Evolutionary conservation across 2,888 invertebrate genomes (phyloP).

Genomic region (Thereva nobilitata): DNA sequence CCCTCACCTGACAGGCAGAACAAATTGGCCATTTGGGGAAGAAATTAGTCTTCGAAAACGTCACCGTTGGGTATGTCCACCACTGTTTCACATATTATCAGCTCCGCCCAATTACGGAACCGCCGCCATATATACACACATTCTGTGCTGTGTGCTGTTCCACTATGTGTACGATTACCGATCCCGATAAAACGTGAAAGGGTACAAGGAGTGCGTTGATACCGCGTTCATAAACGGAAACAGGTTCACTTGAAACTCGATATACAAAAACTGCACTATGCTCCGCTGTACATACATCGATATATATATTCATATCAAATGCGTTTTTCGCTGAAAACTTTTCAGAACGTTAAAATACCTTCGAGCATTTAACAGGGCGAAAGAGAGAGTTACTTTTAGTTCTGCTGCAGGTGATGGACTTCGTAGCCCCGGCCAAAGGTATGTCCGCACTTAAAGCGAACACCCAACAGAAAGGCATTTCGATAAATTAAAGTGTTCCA

Average conservation of each 20-base stretch:
- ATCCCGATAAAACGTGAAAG: background rate
- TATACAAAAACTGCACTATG: background rate
- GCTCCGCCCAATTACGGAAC: conserved; percentile 30
- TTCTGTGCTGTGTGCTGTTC: too few relatives aligned
- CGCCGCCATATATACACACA: conserved; percentile 12
- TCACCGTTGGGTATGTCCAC: conserved; percentile 13
- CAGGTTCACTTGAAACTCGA: conserved; percentile 27
- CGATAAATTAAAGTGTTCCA: conserved; percentile 26
- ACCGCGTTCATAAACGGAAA: conserved; percentile 11
- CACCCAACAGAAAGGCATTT: conserved; percentile 12
- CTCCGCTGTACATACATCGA: background rate
- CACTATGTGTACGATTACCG: too few relatives aligned
- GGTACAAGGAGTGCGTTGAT: conserved; percentile 18
- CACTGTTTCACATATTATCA: conserved; percentile 18
- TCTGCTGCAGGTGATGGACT: conserved; percentile 3
- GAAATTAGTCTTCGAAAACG: conserved; percentile 18
- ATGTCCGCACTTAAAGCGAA: conserved; percentile 19
- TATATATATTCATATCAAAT: background rate
- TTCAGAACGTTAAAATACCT: too few relatives aligned
- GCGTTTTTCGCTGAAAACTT: too few relatives aligned
- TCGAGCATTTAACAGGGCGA: too few relatives aligned
- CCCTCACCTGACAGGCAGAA: conserved; percentile 22
- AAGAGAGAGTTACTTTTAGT: too few relatives aligned
- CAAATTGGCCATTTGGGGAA: conserved; percentile 22
- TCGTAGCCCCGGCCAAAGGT: background rate